Conservation (phyloP, 2,888 invertebrate genomes). For the Heliconius ismenius region DNA sequence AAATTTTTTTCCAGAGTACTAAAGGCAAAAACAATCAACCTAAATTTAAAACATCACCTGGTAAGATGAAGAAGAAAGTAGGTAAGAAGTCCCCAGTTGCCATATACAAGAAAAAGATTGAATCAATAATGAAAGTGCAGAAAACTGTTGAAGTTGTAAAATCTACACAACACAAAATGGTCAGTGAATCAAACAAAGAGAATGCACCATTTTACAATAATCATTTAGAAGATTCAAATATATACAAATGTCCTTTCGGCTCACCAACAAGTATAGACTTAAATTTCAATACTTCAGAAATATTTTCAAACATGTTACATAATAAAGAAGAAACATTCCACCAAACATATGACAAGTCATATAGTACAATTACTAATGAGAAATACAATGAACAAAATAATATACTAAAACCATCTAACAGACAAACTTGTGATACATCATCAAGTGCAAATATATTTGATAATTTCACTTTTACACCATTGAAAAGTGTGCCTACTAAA, state of each 20-base stretch:
- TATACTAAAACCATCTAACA: slow-evolving; percentile 65
- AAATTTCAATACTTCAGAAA: slow-evolving; percentile 70
- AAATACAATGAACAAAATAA: slow-evolving; percentile 50
- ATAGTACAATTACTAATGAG: slow-evolving; percentile 39
- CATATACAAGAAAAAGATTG: slow-evolving; percentile 67
- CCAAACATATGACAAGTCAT: slow-evolving; percentile 67
- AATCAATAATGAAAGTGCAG: slow-evolving; percentile 60
- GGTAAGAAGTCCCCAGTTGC: slow-evolving; percentile 68
- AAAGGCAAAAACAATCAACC: slow-evolving; percentile 59
- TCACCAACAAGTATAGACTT: slow-evolving; percentile 61
- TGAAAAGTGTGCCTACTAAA: slow-evolving; percentile 59
- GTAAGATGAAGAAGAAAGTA: slow-evolving; percentile 69
- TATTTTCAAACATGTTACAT: slow-evolving; percentile 65
- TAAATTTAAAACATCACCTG: slow-evolving; percentile 70
- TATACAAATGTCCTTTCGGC: slow-evolving; percentile 67
- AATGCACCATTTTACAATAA: slow-evolving; percentile 57
- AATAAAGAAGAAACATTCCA: slow-evolving; percentile 54
- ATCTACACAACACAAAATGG: slow-evolving; percentile 54
- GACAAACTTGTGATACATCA: slow-evolving; percentile 53
- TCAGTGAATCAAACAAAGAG: slow-evolving; percentile 59
- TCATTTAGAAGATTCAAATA: slow-evolving; percentile 52
- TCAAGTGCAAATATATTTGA: slow-evolving; percentile 64
- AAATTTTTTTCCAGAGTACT: slow-evolving; percentile 60
- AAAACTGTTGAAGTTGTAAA: slow-evolving; percentile 58
- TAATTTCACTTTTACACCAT: slow-evolving; percentile 71